Percentiles rank a stretch among this genome's conserved stretches.
Evolutionary conservation across 1,140 invertebrate species (phyloP).

Genomic region (Pseudomyrmex concolor): DNA sequence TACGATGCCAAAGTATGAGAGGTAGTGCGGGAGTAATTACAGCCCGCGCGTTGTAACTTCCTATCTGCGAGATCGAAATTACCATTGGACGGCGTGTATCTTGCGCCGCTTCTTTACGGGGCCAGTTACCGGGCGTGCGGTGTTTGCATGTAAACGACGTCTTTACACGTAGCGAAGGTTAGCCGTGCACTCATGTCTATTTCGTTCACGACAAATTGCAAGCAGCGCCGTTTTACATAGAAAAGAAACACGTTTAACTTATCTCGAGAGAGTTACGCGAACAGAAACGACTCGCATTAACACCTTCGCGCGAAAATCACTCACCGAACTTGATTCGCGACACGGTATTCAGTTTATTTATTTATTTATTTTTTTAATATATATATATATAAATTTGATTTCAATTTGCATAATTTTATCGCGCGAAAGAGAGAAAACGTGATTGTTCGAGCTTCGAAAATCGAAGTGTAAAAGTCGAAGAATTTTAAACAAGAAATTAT

Average conservation of each 20-base stretch:
- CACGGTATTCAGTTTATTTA: neutral
- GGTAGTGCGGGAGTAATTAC: conserved; percentile 72
- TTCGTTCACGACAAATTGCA: conserved; percentile 69
- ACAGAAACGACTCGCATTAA: neutral
- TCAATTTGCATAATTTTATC: conserved; percentile 19
- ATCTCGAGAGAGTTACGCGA: conserved; percentile 38
- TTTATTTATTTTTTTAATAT: too few species aligned
- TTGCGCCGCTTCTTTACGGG: conserved; percentile 77
- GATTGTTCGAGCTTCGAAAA: conserved; percentile 6
- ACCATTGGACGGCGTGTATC: conserved; percentile 74
- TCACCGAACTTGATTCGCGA: neutral
- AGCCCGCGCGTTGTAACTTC: conserved; percentile 71
- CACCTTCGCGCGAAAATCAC: conserved; percentile 28
- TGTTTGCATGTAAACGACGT: conserved; percentile 78
- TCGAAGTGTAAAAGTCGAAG: neutral
- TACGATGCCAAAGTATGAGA: conserved; percentile 71
- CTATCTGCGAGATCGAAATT: conserved; percentile 77
- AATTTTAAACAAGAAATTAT: neutral
- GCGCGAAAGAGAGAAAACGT: neutral
- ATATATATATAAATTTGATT: neutral
- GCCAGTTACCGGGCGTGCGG: conserved; percentile 69
- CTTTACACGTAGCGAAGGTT: conserved; percentile 75
- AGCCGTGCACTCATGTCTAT: conserved; percentile 62
- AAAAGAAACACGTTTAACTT: conserved; percentile 27
- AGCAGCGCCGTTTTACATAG: conserved; percentile 37